These are phyloP conservation scores for Hormaphis cornu DNA, from an alignment of 1,140 invertebrate species.

Conservation along the genomic window DNA sequence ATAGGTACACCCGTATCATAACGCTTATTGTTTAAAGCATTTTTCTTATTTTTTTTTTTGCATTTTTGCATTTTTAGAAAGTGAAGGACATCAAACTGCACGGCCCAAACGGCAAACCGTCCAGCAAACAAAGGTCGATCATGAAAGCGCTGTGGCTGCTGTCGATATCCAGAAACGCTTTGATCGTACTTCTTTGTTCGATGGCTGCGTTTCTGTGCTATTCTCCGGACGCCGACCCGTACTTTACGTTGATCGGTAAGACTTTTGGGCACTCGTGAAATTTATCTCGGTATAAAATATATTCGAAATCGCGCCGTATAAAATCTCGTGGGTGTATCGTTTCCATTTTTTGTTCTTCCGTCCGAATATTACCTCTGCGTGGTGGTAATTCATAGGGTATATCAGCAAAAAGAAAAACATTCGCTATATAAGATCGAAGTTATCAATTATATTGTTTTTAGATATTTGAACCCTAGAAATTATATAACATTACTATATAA, in stretches of 20 bases:
- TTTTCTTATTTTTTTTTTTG: background rate
- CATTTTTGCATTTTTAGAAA: constrained; percentile 37
- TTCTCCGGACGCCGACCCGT: constrained; percentile 47
- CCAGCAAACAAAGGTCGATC: constrained; percentile 42
- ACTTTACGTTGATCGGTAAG: constrained; percentile 57
- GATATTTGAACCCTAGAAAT: no score
- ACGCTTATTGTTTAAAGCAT: background rate
- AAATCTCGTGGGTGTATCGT: no score
- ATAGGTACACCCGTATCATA: background rate
- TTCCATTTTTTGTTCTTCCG: no score
- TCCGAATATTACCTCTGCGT: no score
- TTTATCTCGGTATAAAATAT: no score
- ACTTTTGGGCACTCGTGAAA: background rate
- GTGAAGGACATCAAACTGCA: constrained; percentile 37
- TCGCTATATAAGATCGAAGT: no score
- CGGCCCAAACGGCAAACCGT: constrained; percentile 38
- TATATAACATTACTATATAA: no score
- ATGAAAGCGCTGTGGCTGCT: constrained; percentile 61
- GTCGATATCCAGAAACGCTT: constrained; percentile 68
- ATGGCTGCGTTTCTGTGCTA: constrained; percentile 47
- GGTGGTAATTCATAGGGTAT: no score
- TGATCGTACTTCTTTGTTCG: constrained; percentile 63
- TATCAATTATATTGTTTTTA: no score
- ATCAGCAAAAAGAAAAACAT: no score
- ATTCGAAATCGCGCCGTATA: no score